phyloP scores from a whole-genome alignment of 2,797 vertebrate species.

The Knipowitschia caucasica region DNA sequence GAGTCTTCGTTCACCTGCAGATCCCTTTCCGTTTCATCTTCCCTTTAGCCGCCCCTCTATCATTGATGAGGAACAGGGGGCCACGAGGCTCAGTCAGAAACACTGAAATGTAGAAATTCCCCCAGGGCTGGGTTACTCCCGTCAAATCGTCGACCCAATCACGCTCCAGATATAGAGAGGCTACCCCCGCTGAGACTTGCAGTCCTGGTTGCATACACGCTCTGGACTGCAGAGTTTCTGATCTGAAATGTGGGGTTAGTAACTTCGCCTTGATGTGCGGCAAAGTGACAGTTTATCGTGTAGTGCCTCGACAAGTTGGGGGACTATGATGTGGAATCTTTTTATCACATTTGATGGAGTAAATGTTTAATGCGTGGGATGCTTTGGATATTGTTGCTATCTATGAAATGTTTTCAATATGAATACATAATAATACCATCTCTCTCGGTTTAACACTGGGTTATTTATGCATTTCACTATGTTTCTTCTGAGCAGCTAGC shows the following conservation, averaged over 20 bases:
- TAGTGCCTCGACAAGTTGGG: constrained; percentile 35
- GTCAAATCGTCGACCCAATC: constrained; percentile 66
- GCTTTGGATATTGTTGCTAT: constrained; percentile 6
- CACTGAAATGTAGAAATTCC: constrained; percentile 60
- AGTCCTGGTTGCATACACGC: constrained; percentile 9
- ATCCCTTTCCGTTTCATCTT: constrained; percentile 68
- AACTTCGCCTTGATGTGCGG: constrained; percentile 32
- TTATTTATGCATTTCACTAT: not conserved
- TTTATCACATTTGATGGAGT: constrained; percentile 21
- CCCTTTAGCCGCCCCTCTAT: constrained; percentile 52
- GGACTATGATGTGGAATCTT: constrained; percentile 10
- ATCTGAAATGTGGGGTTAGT: constrained; percentile 12
- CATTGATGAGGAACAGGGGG: constrained; percentile 66
- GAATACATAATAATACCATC: not conserved
- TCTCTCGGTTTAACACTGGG: not conserved
- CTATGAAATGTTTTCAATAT: not conserved
- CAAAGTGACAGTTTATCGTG: constrained; percentile 28
- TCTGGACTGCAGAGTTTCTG: constrained; percentile 9
- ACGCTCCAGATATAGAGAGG: constrained; percentile 60
- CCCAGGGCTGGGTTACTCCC: constrained; percentile 53
- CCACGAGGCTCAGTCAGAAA: constrained; percentile 52
- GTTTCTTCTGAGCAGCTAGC: too few species aligned
- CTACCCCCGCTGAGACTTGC: constrained; percentile 37
- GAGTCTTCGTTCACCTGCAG: constrained; percentile 58
- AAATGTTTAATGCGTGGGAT: constrained; percentile 25